Base-by-base conservation (phyloP, 2,888 invertebrate species). In the Cremastobaeus sp. region DNA sequence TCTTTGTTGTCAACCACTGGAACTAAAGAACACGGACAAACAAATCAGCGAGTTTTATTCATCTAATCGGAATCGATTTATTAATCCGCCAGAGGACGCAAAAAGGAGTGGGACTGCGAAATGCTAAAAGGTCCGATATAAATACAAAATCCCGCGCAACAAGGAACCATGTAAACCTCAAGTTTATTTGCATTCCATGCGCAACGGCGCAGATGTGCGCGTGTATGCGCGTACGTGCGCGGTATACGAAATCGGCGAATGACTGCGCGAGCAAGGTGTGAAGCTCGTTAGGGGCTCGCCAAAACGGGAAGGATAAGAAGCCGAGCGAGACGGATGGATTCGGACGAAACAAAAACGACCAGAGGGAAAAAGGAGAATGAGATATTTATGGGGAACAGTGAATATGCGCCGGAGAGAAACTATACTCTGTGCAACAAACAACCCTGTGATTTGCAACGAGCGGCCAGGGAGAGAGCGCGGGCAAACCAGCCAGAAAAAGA, bases 121-220 rank as follows among this genome's bases (percentile, higher is more conserved):
- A 14, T 47, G 47, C 50, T 68, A 41, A 55, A 54, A 32, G 18
- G 55, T 72, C 72, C 25, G 45, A 47, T 30, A 37, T 65, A 75
- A 65, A 76, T 69, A 77, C 76, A 76, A 70, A 72, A 71, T 60
- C 65, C 71, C 62, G 55, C 74, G 69, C 74, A 54, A 37, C 45
- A 47, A 72, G 72, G 65, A 65, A 45, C 52, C 72, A 20, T 72
- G 72, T 72, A 72, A 59, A 59, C 37, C 37, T 43, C 37, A 41
- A 57, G 72, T 72, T 65, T 65, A 72, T 72, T 72, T 35, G 59
- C 65, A 71, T 71, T 57, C 68, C 50, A 34, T 25, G 41, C 57
- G 57, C 37, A 65, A 12, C 35, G n/a, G 25, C 25, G 59, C 15
- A 41, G 20, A 39, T 34, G 39, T 41, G 70, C 48, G 32, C 43